Evolutionary conservation across 1,140 invertebrate genomes (phyloP).

Genomic region (Meloidogyne hapla): DNA sequence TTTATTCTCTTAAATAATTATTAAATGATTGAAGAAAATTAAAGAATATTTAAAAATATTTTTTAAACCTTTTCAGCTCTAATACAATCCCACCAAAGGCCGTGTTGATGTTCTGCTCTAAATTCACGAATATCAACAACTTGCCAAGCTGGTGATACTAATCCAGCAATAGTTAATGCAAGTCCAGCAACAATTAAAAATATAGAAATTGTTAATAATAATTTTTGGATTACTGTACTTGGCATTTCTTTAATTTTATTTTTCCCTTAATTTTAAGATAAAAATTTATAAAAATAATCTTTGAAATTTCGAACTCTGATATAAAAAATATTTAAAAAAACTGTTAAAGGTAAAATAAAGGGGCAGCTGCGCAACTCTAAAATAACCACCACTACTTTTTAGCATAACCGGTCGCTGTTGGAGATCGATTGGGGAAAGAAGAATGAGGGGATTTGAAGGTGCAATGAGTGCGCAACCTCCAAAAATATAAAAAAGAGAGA

Average conservation of each 20-base stretch:
- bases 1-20: too few relatives aligned
- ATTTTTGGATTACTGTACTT: constrained; percentile 38
- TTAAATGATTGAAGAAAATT: too few relatives aligned
- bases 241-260: constrained; percentile 7
- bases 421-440: background rate
- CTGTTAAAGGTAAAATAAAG: too few relatives aligned
- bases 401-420: background rate
- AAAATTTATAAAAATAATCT: background rate
- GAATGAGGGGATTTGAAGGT: background rate
- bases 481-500: background rate
- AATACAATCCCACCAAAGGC: constrained; percentile 63
- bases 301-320: too few relatives aligned
- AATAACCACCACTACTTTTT: background rate
- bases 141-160: constrained; percentile 62
- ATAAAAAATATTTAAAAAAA: too few relatives aligned
- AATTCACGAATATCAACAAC: constrained; percentile 63
- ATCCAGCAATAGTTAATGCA: constrained; percentile 54
- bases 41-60: background rate
- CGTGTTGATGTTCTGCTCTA: constrained; percentile 61
- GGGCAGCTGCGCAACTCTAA: background rate
- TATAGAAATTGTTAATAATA: constrained; percentile 54
- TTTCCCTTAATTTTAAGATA: too few relatives aligned
- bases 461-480: background rate
- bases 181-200: constrained; percentile 53
- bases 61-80: constrained; percentile 52